Conservation (phyloP, 64 coral and sea anemone genomes). For the Montipora cactus region DNA sequence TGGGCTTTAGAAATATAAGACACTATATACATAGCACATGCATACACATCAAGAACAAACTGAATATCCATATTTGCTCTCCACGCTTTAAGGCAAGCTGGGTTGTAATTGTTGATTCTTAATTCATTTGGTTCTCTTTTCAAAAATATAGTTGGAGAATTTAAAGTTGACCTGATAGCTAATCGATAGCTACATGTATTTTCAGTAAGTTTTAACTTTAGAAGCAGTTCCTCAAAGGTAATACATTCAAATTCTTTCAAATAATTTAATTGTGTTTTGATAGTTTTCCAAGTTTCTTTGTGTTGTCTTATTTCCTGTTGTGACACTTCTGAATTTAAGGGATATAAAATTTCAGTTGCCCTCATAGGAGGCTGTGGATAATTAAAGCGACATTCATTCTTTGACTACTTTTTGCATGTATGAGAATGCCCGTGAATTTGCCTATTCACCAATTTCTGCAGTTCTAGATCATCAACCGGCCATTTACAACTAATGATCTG, state of each 20-base stretch:
- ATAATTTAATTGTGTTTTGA: slow-evolving; percentile 4
- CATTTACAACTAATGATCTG: slow-evolving; percentile 24
- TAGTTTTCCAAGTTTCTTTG: not conserved
- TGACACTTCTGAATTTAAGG: not conserved
- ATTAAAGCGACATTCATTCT: slow-evolving; percentile 32
- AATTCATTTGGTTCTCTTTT: too few relatives aligned
- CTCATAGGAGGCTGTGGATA: slow-evolving; percentile 53
- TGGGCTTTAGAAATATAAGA: too few relatives aligned
- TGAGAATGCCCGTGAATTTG: slow-evolving; percentile 63
- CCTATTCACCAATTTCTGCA: slow-evolving; percentile 37
- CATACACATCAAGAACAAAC: too few relatives aligned
- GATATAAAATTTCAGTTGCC: slow-evolving; percentile 27
- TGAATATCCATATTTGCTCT: too few relatives aligned
- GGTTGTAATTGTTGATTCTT: too few relatives aligned
- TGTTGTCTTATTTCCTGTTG: not conserved
- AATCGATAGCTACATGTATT: too few relatives aligned
- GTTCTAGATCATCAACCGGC: slow-evolving; percentile 25
- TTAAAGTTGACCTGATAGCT: too few relatives aligned
- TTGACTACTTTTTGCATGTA: slow-evolving; percentile 39
- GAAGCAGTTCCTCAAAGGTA: not conserved
- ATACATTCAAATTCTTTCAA: slow-evolving; percentile 1
- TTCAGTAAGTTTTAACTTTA: not conserved
- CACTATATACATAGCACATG: too few relatives aligned
- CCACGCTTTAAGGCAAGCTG: too few relatives aligned
- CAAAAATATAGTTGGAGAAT: too few relatives aligned